Evolutionary conservation across 2,113 vertebrate species (phyloP), one percentile per base, ranked within the genome.

Genomic region (Natator depressus): DNA sequence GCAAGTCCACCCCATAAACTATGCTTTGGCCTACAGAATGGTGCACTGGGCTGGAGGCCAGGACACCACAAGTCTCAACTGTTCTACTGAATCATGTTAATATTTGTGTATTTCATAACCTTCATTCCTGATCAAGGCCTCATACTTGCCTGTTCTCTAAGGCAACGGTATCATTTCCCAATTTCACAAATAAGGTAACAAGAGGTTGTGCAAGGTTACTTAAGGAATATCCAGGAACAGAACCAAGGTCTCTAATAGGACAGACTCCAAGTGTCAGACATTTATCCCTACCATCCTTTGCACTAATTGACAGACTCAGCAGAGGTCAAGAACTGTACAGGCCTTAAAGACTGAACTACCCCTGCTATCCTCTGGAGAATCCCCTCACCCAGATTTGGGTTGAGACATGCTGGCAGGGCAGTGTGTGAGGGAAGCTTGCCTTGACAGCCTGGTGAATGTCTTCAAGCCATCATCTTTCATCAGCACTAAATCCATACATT

Each of bases 371-470:
- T 25, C 65, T 69, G 35, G 14, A 69, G 35, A n/a, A 69, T 16
- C 31, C 14, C 27, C 31, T 9, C 8, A 69, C 35, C 16, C 65
- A 69, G 65, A 69, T 69, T n/a, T 69, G 31, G 65, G 35, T 69
- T 38, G 79, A 29, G 13, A 38, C 1, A 6, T 4, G 55, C 3
- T 62, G 57, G 5, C 87, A 54, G 53, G 53, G 20, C 53, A 54
- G 20, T 54, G 53, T 1, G 12, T 8, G 5, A 1, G 79, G 62
- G 29, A 65, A 84, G 82, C 0, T 22, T n/a, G 6, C 38, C 31
- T 80, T 5, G 83, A 46, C 80, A 91, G 65, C 57, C 1, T 57
- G 59, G 3, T 38, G 54, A 12, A 6, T 3, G 13, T 31, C 82
- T 55, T 55, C 85, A 57, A 85, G 89, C 51, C 72, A 75, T 90